These are phyloP conservation scores for Odobenus rosmarus DNA, from an alignment of 2,113 vertebrate genomes.

Conservation along the genomic window DNA sequence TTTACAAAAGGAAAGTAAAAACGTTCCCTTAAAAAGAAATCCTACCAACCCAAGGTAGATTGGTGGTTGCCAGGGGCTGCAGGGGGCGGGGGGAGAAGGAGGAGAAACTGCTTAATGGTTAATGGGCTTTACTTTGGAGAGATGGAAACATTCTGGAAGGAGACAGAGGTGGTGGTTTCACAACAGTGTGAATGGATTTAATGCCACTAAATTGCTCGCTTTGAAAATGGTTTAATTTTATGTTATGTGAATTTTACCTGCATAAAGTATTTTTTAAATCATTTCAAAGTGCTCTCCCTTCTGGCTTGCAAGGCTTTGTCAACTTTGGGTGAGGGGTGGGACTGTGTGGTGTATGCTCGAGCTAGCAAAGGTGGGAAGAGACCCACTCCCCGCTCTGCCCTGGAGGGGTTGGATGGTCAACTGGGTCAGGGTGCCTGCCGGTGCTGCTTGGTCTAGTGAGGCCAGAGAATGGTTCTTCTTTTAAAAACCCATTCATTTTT, in stretches of 20 bases:
- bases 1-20: neutral
- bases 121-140: rapidly evolving
- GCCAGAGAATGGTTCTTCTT: neutral
- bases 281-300: neutral
- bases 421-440: rapidly evolving
- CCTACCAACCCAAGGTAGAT: neutral
- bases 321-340: too few species aligned
- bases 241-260: neutral
- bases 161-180: rapidly evolving
- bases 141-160: rapidly evolving
- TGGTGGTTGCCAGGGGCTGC: neutral
- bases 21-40: neutral
- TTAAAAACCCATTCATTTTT: neutral
- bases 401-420: rapidly evolving
- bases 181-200: rapidly evolving
- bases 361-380: neutral
- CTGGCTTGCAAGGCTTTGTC: neutral
- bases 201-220: rapidly evolving
- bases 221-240: too few species aligned
- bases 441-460: rapidly evolving
- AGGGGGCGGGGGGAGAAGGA: neutral
- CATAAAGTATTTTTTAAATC: neutral
- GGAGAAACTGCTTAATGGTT: neutral
- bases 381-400: neutral
- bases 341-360: rapidly evolving